phyloP scores from a whole-genome alignment of 35 echinoderm and acorn worm genomes.

The Eucidaris tribuloides region DNA sequence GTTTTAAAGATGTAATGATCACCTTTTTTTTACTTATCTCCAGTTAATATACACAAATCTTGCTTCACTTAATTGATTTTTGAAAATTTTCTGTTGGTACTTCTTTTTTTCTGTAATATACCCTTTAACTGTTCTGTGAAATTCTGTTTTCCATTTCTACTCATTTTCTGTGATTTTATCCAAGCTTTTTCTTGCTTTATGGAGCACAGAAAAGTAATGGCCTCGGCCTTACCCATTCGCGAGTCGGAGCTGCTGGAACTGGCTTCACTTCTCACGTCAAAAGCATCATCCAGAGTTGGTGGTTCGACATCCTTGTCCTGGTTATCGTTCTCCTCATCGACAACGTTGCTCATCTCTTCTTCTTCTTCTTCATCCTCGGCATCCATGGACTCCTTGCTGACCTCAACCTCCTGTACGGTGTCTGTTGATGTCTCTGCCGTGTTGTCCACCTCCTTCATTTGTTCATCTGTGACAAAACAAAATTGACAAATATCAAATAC shows the following conservation, averaged over 20 bases:
- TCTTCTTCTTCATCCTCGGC: slow-evolving; percentile 26
- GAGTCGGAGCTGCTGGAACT: slow-evolving; percentile 48
- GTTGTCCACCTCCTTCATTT: neutral
- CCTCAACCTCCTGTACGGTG: neutral
- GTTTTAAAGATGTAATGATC: no score
- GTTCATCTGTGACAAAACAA: neutral
- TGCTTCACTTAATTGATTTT: no score
- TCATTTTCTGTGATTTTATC: no score
- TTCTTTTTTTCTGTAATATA: no score
- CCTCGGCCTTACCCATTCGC: neutral
- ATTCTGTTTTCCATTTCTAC: no score
- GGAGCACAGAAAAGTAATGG: neutral
- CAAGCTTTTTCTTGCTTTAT: no score
- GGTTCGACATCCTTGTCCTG: slow-evolving; percentile 25
- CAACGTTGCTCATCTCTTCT: slow-evolving; percentile 17
- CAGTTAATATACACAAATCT: no score
- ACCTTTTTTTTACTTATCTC: no score
- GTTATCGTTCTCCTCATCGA: slow-evolving; percentile 20
- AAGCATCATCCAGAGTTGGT: slow-evolving; percentile 60
- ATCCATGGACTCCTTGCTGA: neutral
- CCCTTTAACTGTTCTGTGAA: no score
- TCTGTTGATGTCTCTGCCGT: slow-evolving; percentile 16
- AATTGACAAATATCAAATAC: no score
- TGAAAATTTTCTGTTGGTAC: no score
- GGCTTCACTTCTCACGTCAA: slow-evolving; percentile 91